These are phyloP conservation scores for Eristalinus sepulchralis DNA, from an alignment of 2,888 invertebrate species.

Conservation along the genomic window DNA sequence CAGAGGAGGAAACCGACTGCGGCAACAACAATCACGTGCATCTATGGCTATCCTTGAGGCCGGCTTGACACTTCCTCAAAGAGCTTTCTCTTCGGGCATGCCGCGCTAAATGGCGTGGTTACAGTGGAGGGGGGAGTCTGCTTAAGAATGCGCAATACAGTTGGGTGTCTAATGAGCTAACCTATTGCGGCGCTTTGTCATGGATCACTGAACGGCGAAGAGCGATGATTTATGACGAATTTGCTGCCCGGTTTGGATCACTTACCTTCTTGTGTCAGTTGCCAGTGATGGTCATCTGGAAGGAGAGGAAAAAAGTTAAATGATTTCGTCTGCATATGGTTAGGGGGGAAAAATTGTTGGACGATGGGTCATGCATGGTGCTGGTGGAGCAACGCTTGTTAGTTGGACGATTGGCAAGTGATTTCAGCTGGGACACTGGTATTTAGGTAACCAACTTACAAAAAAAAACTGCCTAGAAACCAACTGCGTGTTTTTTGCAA, in stretches of 20 bases:
- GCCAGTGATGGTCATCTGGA: constrained; percentile 39
- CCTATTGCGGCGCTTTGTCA: constrained; percentile 34
- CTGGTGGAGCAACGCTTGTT: not conserved
- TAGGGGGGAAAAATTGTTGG: not conserved
- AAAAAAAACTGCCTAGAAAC: not conserved
- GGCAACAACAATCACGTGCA: not conserved
- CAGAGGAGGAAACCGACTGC: not conserved
- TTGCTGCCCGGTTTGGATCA: not conserved
- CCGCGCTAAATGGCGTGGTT: not conserved
- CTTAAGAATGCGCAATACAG: constrained; percentile 51
- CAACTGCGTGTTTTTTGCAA: not conserved
- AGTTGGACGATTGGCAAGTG: not conserved
- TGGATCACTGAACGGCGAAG: constrained; percentile 11
- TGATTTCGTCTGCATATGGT: not conserved
- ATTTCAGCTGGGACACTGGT: not conserved
- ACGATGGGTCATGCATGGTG: not conserved
- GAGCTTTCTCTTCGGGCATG: constrained; percentile 46
- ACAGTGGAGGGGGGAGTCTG: not conserved
- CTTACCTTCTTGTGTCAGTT: constrained; percentile 60
- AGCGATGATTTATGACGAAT: constrained; percentile 51
- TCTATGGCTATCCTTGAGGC: constrained; percentile 50
- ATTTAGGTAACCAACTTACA: not conserved
- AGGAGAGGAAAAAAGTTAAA: constrained; percentile 23
- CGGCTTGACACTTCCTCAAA: constrained; percentile 52
- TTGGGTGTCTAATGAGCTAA: constrained; percentile 42